phyloP scores from a whole-genome alignment of 2,113 vertebrate species.

The Percina caprodes region DNA sequence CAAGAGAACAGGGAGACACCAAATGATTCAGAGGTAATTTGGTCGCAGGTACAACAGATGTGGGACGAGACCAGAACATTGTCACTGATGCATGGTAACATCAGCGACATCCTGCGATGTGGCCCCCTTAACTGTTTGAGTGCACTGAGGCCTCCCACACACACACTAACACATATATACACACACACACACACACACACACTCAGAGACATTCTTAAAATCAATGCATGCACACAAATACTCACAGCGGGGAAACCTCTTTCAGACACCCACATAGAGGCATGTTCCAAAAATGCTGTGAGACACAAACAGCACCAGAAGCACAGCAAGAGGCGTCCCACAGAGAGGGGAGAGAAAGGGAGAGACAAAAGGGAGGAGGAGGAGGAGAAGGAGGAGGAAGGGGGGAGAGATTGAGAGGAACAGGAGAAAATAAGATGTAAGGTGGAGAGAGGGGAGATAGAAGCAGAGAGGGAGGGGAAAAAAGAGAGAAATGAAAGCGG shows the following conservation, averaged over 20 bases:
- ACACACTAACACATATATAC: constrained; percentile 32
- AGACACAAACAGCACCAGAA: constrained; percentile 70
- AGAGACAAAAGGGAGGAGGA: constrained; percentile 61
- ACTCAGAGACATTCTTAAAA: constrained; percentile 5
- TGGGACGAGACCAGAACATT: constrained; percentile 56
- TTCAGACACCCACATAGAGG: constrained; percentile 73
- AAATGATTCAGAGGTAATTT: constrained; percentile 56
- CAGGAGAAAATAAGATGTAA: constrained; percentile 62
- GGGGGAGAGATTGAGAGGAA: constrained; percentile 6
- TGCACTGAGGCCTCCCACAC: constrained; percentile 19
- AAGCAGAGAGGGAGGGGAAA: constrained; percentile 4
- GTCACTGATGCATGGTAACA: constrained; percentile 63
- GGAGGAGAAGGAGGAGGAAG: constrained; percentile 12
- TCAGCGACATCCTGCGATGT: constrained; percentile 47
- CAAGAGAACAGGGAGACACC: constrained; percentile 44
- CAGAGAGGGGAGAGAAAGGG: constrained; percentile 67
- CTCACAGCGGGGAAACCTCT: constrained; percentile 75
- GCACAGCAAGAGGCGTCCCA: constrained; percentile 67
- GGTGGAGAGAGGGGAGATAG: constrained; percentile 6
- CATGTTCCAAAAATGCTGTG: constrained; percentile 67
- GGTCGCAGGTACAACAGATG: constrained; percentile 77
- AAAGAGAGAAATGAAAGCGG: constrained; percentile 24
- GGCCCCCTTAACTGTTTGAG: constrained; percentile 52
- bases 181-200: constrained; percentile 33
- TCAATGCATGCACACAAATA: constrained; percentile 43